Base-by-base conservation (phyloP, 1,140 invertebrate genomes). In the Anagrus nilaparvatae region DNA sequence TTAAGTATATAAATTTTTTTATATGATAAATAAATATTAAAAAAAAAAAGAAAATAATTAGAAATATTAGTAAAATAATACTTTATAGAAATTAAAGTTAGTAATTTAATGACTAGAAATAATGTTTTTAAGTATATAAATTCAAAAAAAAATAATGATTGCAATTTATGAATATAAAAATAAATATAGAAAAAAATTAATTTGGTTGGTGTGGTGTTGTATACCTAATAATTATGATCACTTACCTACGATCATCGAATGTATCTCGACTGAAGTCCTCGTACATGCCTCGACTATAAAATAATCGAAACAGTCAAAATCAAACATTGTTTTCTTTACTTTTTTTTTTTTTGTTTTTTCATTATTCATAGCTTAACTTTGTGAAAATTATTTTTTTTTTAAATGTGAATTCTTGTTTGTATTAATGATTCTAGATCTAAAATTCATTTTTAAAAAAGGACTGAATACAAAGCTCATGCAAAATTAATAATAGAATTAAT, bases 231-330 rank as follows among this genome's bases (percentile, higher is more conserved):
- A 25, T 46, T 40, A 45, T 41, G 44, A 58, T 54, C 58, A 73
- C 72, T 71, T 75, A 84, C 80, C 82, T 81, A 66, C 82, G 78
- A 55, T 87, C 82, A 69, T 87, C 83, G 69, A 86, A 86, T 29
- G 81, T 81, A 67, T 86, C 83, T 50, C 83, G 73, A 64, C 82
- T 86, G 60, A 85, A 86, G 71, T 86, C 84, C 72, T 87, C 83
- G 70, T 84, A 87, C 69, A 83, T 78, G 55, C 79, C 76, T 66
- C 64, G 67, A 66, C 63, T 68, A 64, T 52, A 67, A 67, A 60
- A 64, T 50, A 56, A 56, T 51, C 55, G 65, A 67, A 60, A 64
- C 50, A 56, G 56, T 51, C 55, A 63, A 52, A 62, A 65, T 60
- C 56, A 63, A 60, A 63, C 62, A 64, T 66, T 55, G 58, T 61